Percentiles rank a stretch among this genome's conserved stretches.
Evolutionary conservation across 2,888 invertebrate genomes (phyloP).

Genomic region (Sinelater perroti): DNA sequence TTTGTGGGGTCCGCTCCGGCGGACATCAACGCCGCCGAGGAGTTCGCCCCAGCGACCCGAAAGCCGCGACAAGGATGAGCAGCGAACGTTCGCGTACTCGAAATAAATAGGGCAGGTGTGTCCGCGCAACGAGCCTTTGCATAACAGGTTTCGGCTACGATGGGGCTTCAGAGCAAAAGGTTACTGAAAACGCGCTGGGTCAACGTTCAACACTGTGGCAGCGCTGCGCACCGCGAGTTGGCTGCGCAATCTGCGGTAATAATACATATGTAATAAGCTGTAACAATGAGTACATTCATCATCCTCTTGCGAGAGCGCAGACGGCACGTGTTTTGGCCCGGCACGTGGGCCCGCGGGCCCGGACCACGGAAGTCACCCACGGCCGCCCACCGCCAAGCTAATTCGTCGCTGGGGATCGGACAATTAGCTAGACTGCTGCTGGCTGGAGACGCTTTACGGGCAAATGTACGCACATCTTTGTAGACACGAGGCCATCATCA

Average conservation of each 20-base stretch:
- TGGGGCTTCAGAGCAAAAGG: constrained; percentile 7
- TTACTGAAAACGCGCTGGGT: constrained; percentile 14
- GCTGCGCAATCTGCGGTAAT: constrained; percentile 17
- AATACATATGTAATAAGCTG: constrained; percentile 25
- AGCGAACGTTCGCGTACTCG: constrained; percentile 17
- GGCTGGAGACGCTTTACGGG: too few relatives aligned
- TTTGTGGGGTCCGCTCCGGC: background rate
- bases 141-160: constrained; percentile 13
- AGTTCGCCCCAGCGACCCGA: background rate
- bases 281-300: constrained; percentile 30
- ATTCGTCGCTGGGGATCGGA: constrained; percentile 13
- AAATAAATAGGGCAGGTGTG: constrained; percentile 16
- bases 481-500: too few relatives aligned
- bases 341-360: constrained; percentile 23
- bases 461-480: too few relatives aligned
- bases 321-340: constrained; percentile 31
- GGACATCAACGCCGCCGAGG: background rate
- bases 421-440: constrained; percentile 4
- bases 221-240: constrained; percentile 9
- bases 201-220: constrained; percentile 21
- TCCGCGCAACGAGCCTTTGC: constrained; percentile 5
- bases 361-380: constrained; percentile 33
- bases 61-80: background rate
- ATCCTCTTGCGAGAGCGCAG: constrained; percentile 23
- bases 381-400: constrained; percentile 24